A percentile compares a stretch with the other conserved stretches of the same genome.
Conservation (phyloP, 2,113 vertebrate species). For the Pangasianodon gigas region DNA sequence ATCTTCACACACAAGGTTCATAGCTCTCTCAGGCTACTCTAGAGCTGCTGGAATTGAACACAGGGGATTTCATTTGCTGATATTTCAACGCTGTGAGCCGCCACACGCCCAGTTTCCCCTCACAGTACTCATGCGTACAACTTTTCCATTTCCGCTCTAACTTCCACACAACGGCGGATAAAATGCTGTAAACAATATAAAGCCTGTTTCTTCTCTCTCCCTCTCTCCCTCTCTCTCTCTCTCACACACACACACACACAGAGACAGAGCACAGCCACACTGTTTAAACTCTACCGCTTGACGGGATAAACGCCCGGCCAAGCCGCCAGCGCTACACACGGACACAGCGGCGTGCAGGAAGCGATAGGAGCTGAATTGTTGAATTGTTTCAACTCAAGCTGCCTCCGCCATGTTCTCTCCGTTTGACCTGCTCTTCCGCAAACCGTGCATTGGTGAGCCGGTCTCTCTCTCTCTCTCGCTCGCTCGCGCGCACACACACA, state of each 20-base stretch:
- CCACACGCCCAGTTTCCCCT: conserved; percentile 11
- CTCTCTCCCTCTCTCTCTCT: no score
- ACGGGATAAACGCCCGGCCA: not conserved
- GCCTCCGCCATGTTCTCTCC: conserved; percentile 61
- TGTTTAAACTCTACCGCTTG: not conserved
- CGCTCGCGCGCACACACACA: no score
- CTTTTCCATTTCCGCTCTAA: conserved; percentile 66
- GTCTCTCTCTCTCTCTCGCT: not conserved
- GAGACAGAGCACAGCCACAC: not conserved
- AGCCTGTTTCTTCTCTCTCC: conserved; percentile 1
- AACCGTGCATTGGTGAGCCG: conserved; percentile 35
- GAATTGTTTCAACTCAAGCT: conserved; percentile 55
- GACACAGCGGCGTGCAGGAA: conserved; percentile 21
- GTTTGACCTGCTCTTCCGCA: conserved; percentile 62
- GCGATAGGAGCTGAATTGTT: conserved; percentile 54
- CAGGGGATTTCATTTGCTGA: not conserved
- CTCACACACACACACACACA: no score
- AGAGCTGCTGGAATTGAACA: not conserved
- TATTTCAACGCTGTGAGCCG: not conserved
- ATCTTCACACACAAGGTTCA: no score
- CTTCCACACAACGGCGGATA: conserved; percentile 48
- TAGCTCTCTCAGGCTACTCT: no score
- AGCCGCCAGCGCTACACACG: not conserved
- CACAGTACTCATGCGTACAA: conserved; percentile 52
- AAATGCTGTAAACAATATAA: conserved; percentile 15